Base-by-base conservation (phyloP, 2,113 vertebrate species). In the Ochotona curzoniae region DNA sequence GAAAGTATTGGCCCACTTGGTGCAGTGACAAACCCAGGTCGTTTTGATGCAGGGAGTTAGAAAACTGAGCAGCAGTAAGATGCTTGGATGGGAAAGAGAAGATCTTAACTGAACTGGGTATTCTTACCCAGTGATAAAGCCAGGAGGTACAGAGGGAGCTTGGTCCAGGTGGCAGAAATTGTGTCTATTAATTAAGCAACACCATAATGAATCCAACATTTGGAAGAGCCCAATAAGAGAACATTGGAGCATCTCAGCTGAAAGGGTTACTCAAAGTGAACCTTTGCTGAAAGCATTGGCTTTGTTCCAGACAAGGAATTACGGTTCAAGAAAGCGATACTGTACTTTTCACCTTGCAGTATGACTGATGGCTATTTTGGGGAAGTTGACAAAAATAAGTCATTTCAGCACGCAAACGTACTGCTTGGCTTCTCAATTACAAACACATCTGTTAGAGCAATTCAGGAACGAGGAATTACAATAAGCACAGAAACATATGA, bases 101-200 rank as follows among this genome's bases (percentile, higher is more conserved):
- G 78, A 79, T 83, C 66, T 60, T 47, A 49, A 47, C 32, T 49
- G 11, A 54, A 30, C 26, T 63, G 26, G 69, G 86, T 49, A 47
- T 57, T 57, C 54, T 57, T 57, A 57, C 54, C 54, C 54, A 44
- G 80, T 0, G 11, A 38, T 30, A 69, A 30, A n/a, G 28, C 30
- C 26, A 63, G 49, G 83, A 57, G 32, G 57, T 70, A 44, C 38
- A 25, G 63, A 73, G 57, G 57, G 51, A n/a, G 54, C 54, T 64
- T 8, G 5, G 9, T 80, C 91, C 86, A 70, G 92, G 87, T 78
- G 86, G 64, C 87, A 75, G 80, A 82, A 74, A 49, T 21, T 9
- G 8, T 73, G 49, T 44, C 60, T 32, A 35, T 90, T 26, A 64
- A 26, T 73, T 82, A 75, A 38, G 47, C 79, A 67, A 51, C 61